Evolutionary conservation across 2,797 vertebrate genomes (phyloP).

Genomic region (Microcaecilia unicolor): DNA sequence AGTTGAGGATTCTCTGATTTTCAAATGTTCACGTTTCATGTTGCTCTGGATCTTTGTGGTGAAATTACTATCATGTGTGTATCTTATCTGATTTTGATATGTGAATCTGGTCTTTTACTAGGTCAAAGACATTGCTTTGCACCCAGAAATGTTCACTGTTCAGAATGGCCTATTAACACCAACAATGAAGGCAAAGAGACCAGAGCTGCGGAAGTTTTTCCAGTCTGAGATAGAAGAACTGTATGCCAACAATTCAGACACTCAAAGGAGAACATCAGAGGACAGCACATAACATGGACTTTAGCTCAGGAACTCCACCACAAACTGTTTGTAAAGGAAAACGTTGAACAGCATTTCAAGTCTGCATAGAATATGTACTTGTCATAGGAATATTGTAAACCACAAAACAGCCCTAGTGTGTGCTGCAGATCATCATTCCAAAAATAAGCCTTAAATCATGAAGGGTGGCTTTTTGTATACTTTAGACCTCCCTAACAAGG

Average conservation of each 20-base stretch:
- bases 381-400: conserved; percentile 49
- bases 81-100: too few species aligned
- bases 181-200: conserved; percentile 86
- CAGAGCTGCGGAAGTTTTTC: conserved; percentile 72
- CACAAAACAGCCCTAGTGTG: conserved; percentile 57
- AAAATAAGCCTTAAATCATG: too few species aligned
- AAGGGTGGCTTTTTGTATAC: conserved; percentile 47
- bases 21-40: too few species aligned
- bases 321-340: too few species aligned
- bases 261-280: too few species aligned
- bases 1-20: too few species aligned
- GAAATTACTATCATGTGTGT: too few species aligned
- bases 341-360: too few species aligned
- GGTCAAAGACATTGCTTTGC: conserved; percentile 79
- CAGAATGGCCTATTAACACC: conserved; percentile 90
- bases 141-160: conserved; percentile 79
- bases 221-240: conserved; percentile 78
- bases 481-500: conserved; percentile 32
- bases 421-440: conserved; percentile 50
- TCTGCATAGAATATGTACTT: too few species aligned
- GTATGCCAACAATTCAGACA: conserved; percentile 66
- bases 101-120: conserved; percentile 38
- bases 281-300: too few species aligned
- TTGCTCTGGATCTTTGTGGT: too few species aligned
- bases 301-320: conserved; percentile 32